Evolutionary conservation across 1,140 invertebrate genomes (phyloP).

Genomic region (Cyphomyrmex costatus): DNA sequence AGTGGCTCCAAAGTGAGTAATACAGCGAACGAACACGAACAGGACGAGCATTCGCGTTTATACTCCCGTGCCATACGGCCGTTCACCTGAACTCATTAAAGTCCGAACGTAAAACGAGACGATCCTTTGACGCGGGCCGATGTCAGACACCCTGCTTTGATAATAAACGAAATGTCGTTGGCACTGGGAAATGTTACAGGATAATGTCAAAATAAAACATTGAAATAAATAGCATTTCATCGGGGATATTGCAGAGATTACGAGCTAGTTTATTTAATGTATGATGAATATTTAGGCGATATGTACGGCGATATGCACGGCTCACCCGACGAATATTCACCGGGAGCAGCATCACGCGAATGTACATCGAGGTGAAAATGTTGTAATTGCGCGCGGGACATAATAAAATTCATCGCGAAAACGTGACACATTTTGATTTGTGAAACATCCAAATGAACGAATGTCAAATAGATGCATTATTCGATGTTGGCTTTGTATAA

Average conservation of each 20-base stretch:
- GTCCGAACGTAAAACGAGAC: slow-evolving; percentile 35
- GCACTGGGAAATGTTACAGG: neutral
- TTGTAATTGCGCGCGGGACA: slow-evolving; percentile 33
- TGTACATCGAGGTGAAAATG: slow-evolving; percentile 22
- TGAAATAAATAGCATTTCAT: slow-evolving; percentile 37
- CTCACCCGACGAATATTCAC: neutral
- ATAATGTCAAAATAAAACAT: neutral
- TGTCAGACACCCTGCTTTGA: neutral
- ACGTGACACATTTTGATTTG: slow-evolving; percentile 17
- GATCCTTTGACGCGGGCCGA: neutral
- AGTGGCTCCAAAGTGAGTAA: slow-evolving; percentile 27
- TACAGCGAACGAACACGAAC: neutral
- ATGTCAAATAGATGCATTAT: slow-evolving; percentile 18
- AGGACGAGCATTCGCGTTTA: slow-evolving; percentile 21
- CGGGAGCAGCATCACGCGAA: neutral
- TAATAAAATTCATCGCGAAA: slow-evolving; percentile 44
- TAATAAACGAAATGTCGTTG: slow-evolving; percentile 22
- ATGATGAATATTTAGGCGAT: slow-evolving; percentile 17
- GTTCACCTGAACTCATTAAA: slow-evolving; percentile 39
- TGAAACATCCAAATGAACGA: slow-evolving; percentile 7
- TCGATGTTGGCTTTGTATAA: neutral
- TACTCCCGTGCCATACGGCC: neutral
- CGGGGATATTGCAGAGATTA: slow-evolving; percentile 10
- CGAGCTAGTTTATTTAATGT: slow-evolving; percentile 18
- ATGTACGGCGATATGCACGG: neutral